A percentile compares a stretch with the other conserved stretches of the same genome.
Conservation (phyloP, 2,888 invertebrate genomes). For the Drosophila meridionalis region DNA sequence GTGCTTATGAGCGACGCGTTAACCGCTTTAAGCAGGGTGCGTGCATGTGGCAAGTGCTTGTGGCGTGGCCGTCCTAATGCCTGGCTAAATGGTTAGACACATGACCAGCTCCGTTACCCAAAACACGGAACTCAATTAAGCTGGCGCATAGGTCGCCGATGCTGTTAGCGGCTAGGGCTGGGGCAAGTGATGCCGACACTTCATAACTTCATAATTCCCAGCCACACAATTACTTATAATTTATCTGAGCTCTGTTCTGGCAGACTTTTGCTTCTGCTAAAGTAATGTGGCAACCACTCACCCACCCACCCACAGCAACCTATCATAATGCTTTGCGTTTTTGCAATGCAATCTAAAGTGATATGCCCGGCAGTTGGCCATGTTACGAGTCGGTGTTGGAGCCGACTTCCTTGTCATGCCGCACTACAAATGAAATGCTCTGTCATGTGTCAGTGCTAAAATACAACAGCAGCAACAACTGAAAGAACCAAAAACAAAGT, state of each 20-base stretch:
- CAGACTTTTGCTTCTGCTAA: constrained; percentile 18
- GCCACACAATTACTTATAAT: constrained; percentile 59
- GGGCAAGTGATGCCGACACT: constrained; percentile 35
- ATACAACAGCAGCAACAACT: constrained; percentile 42
- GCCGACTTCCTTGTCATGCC: constrained; percentile 70
- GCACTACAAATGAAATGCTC: constrained; percentile 77
- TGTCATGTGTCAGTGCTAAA: constrained; percentile 78
- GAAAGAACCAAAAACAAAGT: constrained; percentile 45
- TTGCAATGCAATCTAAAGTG: constrained; percentile 57
- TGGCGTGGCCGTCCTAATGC: constrained; percentile 48
- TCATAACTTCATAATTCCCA: constrained; percentile 63
- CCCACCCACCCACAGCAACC: background rate
- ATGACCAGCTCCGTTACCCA: constrained; percentile 20
- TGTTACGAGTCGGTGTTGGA: constrained; percentile 26
- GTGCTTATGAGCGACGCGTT: constrained; percentile 62
- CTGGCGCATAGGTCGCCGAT: constrained; percentile 5
- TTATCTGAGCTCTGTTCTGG: constrained; percentile 46
- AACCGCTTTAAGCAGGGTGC: constrained; percentile 54
- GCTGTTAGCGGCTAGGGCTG: constrained; percentile 2
- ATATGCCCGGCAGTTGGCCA: constrained; percentile 44
- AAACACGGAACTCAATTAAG: constrained; percentile 64
- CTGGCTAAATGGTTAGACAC: constrained; percentile 50
- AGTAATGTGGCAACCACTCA: constrained; percentile 2
- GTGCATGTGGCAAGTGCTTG: constrained; percentile 39
- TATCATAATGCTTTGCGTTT: constrained; percentile 39